phyloP scores from a whole-genome alignment of 2,888 invertebrate genomes.

The Urechis unicinctus region DNA sequence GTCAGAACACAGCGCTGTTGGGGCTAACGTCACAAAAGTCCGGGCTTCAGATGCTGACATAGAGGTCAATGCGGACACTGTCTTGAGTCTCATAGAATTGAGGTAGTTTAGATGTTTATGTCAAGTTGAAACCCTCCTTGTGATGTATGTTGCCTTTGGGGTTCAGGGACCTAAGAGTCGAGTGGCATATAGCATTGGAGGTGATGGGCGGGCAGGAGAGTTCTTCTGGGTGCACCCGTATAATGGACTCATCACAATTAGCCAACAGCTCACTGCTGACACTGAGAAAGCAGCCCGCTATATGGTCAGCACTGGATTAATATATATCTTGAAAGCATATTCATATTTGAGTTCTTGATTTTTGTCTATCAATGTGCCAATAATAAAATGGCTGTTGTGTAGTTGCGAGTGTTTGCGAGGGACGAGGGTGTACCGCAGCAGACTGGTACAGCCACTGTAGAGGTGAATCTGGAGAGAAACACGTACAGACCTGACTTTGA shows the following conservation, averaged over 20 bases:
- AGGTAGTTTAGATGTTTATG: not conserved
- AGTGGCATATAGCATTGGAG: conserved; percentile 32
- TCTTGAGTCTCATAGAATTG: not conserved
- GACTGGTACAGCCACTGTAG: conserved; percentile 23
- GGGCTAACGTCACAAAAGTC: conserved; percentile 29
- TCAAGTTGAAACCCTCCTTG: not conserved
- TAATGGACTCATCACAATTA: conserved; percentile 32
- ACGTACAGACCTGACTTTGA: conserved; percentile 19
- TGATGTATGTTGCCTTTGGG: not conserved
- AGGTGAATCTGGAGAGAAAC: conserved; percentile 18
- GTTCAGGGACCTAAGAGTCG: conserved; percentile 30
- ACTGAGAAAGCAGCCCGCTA: not conserved
- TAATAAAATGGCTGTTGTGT: no score
- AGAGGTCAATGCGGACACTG: conserved; percentile 26
- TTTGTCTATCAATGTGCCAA: no score
- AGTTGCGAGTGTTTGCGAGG: conserved; percentile 25
- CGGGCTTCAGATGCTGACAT: conserved; percentile 32
- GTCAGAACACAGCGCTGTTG: conserved; percentile 31
- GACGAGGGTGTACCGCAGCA: conserved; percentile 28
- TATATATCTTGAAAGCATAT: not conserved
- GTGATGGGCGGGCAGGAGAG: conserved; percentile 27
- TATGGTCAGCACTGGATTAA: conserved; percentile 16
- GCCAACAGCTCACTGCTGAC: conserved; percentile 13
- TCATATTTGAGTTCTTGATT: no score
- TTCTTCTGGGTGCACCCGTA: conserved; percentile 30